A percentile compares a stretch with the other conserved stretches of the same genome.
These are phyloP conservation scores for Pseudorhiza aurosa DNA, from an alignment of 30 jellyfish, hydroid and myxozoan species.

Conservation along the genomic window DNA sequence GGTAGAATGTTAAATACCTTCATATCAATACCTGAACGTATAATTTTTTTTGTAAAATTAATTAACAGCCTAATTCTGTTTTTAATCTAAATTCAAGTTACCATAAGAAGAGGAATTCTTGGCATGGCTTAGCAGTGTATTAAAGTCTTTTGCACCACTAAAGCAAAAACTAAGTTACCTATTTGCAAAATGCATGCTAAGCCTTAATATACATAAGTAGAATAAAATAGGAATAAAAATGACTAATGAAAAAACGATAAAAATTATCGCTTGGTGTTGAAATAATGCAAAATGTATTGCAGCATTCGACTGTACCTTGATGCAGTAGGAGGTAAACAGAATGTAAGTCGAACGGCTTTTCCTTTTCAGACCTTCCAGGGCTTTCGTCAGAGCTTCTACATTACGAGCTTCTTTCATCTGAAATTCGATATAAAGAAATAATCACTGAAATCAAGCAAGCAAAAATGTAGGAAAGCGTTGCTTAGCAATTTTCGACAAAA, in stretches of 20 bases:
- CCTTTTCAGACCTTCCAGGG: conserved; percentile 48
- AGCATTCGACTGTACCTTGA: conserved; percentile 65
- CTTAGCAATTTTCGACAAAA: background rate
- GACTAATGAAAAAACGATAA: background rate
- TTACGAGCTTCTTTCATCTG: conserved; percentile 53
- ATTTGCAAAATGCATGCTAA: no score
- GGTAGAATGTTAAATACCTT: no score
- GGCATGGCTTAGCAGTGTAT: no score
- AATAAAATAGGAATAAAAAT: background rate
- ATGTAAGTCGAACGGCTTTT: conserved; percentile 58
- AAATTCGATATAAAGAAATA: no score
- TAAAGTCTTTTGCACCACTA: no score
- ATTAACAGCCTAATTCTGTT: no score
- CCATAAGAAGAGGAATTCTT: no score
- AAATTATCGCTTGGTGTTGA: background rate
- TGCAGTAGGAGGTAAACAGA: conserved; percentile 81
- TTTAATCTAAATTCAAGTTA: no score
- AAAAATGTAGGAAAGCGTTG: background rate
- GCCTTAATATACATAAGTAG: background rate
- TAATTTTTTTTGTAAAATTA: no score
- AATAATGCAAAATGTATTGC: background rate
- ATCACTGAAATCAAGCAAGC: background rate
- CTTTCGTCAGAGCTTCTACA: conserved; percentile 22
- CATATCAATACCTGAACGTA: no score
- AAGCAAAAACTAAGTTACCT: no score